Evolutionary conservation across 2,113 vertebrate species (phyloP), one percentile per base, ranked within the genome.

Genomic region (Nymphicus hollandicus): DNA sequence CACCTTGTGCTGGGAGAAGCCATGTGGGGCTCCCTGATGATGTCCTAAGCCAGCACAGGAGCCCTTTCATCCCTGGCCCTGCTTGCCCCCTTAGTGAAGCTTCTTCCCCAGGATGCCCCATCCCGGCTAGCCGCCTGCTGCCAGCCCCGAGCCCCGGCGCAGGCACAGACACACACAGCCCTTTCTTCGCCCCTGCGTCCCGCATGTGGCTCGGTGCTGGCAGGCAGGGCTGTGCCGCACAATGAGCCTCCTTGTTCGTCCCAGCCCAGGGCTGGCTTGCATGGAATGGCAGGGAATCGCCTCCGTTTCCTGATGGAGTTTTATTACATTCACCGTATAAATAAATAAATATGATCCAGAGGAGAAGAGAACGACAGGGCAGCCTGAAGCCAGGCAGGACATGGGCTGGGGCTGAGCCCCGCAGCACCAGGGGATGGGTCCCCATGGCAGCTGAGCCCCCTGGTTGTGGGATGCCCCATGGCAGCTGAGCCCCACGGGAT

Each of bases 241-340:
- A 97, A 97, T 81, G 95, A 49, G 0, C 20, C 88, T 97, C 97
- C 96, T 97, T 97, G 97, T 97, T 96, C 83, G 1, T 63, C 87
- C 53, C 20, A 1, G 82, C 80, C 77, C 88, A 27, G 92, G 84
- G 85, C 92, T 8, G 79, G 84, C 96, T 93, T 94, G 84, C 5
- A 63, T 91, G 95, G 96, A 97, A 97, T 90, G 96, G 96, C 96
- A 95, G 95, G 86, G 96, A 96, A 97, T 96, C 94, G 94, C 96
- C 96, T 96, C 97, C 92, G 68, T 96, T 97, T 97, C 97, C 97
- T 97, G 97, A 82, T 58, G 88, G 95, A 82, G 95, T 96, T 97
- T 96, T 97, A 97, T 97, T 97, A 97, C 97, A 92, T 77, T 93
- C 94, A 91, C 90, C 33, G n/a, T 94, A 96, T 93, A 97, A 97